Conservation (phyloP, 1,140 invertebrate species). For the Trissolcus basalis region DNA sequence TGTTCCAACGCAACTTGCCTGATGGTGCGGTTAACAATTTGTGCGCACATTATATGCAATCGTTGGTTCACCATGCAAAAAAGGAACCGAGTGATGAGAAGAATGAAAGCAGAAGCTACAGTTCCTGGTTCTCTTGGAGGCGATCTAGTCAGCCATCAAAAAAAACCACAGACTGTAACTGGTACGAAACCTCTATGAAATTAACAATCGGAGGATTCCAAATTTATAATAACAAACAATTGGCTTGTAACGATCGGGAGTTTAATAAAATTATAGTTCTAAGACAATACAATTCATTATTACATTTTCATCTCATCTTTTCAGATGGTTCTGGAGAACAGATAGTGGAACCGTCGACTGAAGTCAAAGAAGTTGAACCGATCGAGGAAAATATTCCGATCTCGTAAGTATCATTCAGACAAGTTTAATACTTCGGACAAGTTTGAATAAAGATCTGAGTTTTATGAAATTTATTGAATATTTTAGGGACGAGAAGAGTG, state of each 20-base stretch:
- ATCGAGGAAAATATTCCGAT: conserved; percentile 11
- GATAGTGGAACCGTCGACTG: conserved; percentile 29
- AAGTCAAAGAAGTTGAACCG: conserved; percentile 41
- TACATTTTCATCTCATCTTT: too few relatives aligned
- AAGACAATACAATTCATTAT: too few relatives aligned
- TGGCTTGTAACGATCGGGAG: too few relatives aligned
- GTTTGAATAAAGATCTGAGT: background rate
- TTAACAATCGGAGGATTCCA: too few relatives aligned
- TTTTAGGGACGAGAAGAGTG: conserved; percentile 56
- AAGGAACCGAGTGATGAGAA: conserved; percentile 66
- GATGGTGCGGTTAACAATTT: conserved; percentile 71
- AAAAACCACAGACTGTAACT: conserved; percentile 60
- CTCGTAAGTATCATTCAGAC: conserved; percentile 12
- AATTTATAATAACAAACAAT: too few relatives aligned
- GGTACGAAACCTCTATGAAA: too few relatives aligned
- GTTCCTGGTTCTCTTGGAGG: conserved; percentile 80
- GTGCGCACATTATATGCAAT: conserved; percentile 72
- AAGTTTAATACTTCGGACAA: background rate
- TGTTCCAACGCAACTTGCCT: conserved; percentile 89
- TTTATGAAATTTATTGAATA: background rate
- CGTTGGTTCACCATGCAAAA: conserved; percentile 65
- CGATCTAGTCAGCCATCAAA: conserved; percentile 70
- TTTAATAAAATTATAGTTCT: conserved; percentile 4
- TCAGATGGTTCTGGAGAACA: conserved; percentile 32
- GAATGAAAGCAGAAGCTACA: conserved; percentile 71